Conservation (phyloP, 2,888 invertebrate genomes). For the Plebejus anna region DNA sequence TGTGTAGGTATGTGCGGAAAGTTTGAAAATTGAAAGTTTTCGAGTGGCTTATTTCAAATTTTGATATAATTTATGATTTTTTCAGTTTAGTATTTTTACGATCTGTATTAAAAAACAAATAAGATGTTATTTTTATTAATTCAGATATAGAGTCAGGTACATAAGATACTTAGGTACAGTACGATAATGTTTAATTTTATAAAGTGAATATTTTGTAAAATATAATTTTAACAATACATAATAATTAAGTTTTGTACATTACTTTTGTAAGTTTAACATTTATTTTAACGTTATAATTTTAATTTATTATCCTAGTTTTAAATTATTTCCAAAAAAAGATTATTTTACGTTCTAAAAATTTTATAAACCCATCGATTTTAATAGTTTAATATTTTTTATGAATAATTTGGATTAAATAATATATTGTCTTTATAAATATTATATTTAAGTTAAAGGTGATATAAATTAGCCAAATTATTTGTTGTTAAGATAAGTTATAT, state of each 20-base stretch:
- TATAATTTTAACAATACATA: neutral
- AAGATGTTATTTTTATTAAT: too few relatives aligned
- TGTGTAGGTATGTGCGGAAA: neutral
- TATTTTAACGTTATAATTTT: neutral
- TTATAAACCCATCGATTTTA: conserved; percentile 6
- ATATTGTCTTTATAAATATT: neutral
- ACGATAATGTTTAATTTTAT: neutral
- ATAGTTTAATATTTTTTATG: neutral
- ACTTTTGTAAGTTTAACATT: neutral
- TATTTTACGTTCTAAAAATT: neutral
- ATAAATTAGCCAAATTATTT: conserved; percentile 8
- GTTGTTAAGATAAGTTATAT: neutral
- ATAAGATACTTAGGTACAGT: neutral
- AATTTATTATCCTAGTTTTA: neutral
- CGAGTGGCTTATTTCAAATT: too few relatives aligned
- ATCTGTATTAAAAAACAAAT: too few relatives aligned
- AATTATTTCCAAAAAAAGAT: neutral
- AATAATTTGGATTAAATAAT: neutral
- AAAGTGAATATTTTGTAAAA: neutral
- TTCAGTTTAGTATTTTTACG: too few relatives aligned
- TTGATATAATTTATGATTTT: too few relatives aligned
- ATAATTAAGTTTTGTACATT: conserved; percentile 10
- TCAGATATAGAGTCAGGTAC: neutral
- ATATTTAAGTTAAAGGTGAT: neutral
- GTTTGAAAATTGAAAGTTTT: too few relatives aligned